These are phyloP conservation scores for Limanda limanda DNA, from an alignment of 2,113 vertebrate species.

Conservation along the genomic window DNA sequence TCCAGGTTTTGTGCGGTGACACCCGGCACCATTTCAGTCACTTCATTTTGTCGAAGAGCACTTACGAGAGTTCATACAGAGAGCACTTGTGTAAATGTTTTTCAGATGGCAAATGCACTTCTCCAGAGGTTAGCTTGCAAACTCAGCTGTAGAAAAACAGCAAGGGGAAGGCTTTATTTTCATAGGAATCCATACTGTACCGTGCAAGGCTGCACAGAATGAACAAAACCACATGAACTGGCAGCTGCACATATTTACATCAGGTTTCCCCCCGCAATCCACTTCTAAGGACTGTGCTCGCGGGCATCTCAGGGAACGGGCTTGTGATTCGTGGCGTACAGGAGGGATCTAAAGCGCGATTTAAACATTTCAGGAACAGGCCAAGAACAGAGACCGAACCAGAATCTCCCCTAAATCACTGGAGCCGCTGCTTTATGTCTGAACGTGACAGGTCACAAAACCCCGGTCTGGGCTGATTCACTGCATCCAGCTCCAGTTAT, in stretches of 20 bases:
- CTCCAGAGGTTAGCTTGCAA: conserved; percentile 50
- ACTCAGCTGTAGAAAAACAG: conserved; percentile 15
- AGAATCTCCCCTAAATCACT: conserved; percentile 47
- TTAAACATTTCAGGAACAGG: conserved; percentile 48
- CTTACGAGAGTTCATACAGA: conserved; percentile 32
- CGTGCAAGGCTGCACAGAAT: conserved; percentile 37
- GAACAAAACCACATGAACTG: conserved; percentile 80
- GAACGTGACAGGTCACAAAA: conserved; percentile 58
- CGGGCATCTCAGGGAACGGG: conserved; percentile 63
- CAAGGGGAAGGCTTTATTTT: conserved; percentile 52
- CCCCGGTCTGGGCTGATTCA: conserved; percentile 43
- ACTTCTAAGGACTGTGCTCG: conserved; percentile 74
- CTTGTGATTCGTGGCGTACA: conserved; percentile 49
- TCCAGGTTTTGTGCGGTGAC: conserved; percentile 15
- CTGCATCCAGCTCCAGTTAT: conserved; percentile 50
- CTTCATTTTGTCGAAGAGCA: conserved; percentile 39
- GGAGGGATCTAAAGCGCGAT: conserved; percentile 62
- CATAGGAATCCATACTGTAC: conserved; percentile 70
- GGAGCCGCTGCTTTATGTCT: conserved; percentile 66
- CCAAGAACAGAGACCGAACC: conserved; percentile 22
- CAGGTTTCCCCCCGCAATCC: conserved; percentile 64
- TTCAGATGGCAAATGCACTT: conserved; percentile 57
- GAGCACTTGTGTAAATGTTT: conserved; percentile 47
- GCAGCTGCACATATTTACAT: conserved; percentile 78
- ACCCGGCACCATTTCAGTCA: conserved; percentile 28